These are phyloP conservation scores for Phrynosoma blainvillii DNA, from an alignment of 2,113 vertebrate species.

Conservation along the genomic window DNA sequence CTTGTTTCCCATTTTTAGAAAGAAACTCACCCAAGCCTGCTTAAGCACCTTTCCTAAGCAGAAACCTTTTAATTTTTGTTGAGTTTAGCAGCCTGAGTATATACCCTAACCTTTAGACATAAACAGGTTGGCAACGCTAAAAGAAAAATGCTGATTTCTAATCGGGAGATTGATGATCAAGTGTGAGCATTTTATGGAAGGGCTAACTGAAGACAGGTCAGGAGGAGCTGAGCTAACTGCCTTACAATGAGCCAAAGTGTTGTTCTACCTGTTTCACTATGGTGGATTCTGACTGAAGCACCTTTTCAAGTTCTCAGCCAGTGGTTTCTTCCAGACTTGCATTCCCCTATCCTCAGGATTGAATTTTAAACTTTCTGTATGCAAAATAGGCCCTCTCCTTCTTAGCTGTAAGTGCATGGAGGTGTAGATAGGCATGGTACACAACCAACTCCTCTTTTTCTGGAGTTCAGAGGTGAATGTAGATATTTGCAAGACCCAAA, in stretches of 20 bases:
- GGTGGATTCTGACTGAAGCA: neutral
- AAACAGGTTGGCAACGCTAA: too few relatives aligned
- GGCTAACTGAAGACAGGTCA: neutral
- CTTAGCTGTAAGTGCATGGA: neutral
- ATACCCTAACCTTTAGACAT: too few relatives aligned
- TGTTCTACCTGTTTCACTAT: too few relatives aligned
- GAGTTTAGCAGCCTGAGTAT: neutral
- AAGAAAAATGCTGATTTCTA: neutral
- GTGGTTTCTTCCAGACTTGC: neutral
- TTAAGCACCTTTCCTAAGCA: neutral
- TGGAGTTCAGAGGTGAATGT: neutral
- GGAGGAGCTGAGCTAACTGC: neutral
- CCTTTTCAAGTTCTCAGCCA: neutral
- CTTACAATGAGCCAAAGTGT: neutral
- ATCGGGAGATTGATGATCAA: neutral
- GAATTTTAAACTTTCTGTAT: too few relatives aligned
- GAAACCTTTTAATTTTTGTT: neutral
- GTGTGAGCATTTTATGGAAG: neutral
- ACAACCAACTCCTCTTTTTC: neutral
- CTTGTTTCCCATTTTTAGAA: neutral
- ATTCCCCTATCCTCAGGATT: neutral
- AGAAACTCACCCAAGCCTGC: neutral
- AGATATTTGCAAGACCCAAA: neutral
- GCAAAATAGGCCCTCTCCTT: too few relatives aligned
- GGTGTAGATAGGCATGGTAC: neutral